Base-by-base conservation (phyloP, 2,888 invertebrate genomes). In the Agriopis marginaria region DNA sequence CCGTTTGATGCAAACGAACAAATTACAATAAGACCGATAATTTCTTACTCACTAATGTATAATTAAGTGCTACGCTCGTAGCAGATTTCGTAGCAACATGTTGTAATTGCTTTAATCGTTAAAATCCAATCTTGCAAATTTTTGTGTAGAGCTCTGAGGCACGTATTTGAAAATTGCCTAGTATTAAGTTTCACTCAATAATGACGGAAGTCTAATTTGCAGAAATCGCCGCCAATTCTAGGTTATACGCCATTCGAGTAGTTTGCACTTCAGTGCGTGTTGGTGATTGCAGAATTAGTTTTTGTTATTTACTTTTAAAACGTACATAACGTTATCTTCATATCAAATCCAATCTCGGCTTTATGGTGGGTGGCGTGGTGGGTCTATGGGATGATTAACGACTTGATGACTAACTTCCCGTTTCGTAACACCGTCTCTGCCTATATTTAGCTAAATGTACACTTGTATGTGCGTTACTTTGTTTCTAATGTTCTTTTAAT, bases 171-270 rank as follows among this genome's bases (percentile, higher is more conserved):
- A 53, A 72, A 74, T 69, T 63, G 17, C 50, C 14, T 69, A 55
- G 56, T 51, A 68, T 75, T 73, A 72, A 72, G 65, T 73, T 71
- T 70, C 71, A 64, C 74, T 70, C 72, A 66, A 68, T 74, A 71
- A 73, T 75, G 66, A 72, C 69, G 64, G 66, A 71, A 76, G 73
- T 69, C 68, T 75, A 71, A 76, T 75, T 75, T 75, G 56, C 71
- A 32, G 70, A 68, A 69, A 70, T 66, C 56, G 63, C 54, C 50
- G 64, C 53, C 53, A 68, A 73, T 63, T 66, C 73, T 72, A 64
- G 74, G 71, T 68, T 72, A 73, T 66, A 55, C 67, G 62, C 70
- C 66, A 32, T 71, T 73, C 63, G 59, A 59, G 70, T 67, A 70
- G 71, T 73, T 73, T 72, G 62, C 66, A 72, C 73, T 68, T 62